phyloP scores from a whole-genome alignment of 2,113 vertebrate species.

The Pycnonotus jocosus region DNA sequence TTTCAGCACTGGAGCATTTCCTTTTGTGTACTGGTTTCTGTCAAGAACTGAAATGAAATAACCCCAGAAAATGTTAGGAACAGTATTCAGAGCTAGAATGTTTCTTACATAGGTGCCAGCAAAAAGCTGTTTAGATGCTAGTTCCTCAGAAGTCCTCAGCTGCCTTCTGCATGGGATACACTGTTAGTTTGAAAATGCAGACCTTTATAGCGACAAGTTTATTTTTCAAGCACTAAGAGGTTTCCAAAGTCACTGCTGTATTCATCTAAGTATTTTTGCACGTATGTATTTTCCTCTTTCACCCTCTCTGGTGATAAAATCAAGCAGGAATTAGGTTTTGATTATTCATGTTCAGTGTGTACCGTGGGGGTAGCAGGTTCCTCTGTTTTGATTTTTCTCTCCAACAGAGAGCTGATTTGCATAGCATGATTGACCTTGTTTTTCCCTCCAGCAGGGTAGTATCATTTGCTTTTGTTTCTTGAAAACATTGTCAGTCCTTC shows the following conservation, averaged over 20 bases:
- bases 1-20: neutral
- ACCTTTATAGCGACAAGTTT: neutral
- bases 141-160: neutral
- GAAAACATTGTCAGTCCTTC: neutral
- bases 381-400: conserved; percentile 55
- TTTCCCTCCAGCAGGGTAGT: neutral
- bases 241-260: conserved; percentile 14
- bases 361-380: neutral
- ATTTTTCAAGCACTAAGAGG: neutral
- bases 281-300: neutral
- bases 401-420: conserved; percentile 27
- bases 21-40: neutral
- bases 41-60: neutral
- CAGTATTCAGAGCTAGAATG: neutral
- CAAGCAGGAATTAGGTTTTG: conserved; percentile 36
- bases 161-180: neutral
- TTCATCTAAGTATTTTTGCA: neutral
- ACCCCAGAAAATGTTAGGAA: neutral
- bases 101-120: neutral
- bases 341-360: conserved; percentile 38
- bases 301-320: neutral
- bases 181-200: neutral
- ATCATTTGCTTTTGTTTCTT: conserved; percentile 2
- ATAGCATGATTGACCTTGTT: conserved; percentile 57
- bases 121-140: neutral